Conservation (phyloP, 2,797 vertebrate genomes). For the Leucoraja ocellata region DNA sequence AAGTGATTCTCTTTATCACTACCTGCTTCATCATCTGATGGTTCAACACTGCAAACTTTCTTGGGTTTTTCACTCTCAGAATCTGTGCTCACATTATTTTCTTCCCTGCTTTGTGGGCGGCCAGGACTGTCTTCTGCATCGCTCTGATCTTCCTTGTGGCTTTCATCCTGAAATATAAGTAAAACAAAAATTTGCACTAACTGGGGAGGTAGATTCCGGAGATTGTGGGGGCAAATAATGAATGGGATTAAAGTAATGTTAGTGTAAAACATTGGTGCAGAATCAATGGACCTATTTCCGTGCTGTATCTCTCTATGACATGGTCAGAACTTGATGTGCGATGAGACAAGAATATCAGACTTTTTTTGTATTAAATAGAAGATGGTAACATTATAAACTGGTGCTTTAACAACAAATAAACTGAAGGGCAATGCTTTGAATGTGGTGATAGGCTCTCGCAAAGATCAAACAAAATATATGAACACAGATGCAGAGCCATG, state of each 20-base stretch:
- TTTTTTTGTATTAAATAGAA: too few species aligned
- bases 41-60: slow-evolving; percentile 37
- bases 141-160: slow-evolving; percentile 52
- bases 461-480: too few species aligned
- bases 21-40: slow-evolving; percentile 66
- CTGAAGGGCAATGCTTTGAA: not conserved
- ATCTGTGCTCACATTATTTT: slow-evolving; percentile 51
- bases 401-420: not conserved
- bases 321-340: not conserved
- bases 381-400: not conserved
- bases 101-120: slow-evolving; percentile 41
- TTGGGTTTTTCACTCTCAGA: slow-evolving; percentile 45
- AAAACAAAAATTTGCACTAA: slow-evolving; percentile 31
- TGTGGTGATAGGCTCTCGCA: not conserved
- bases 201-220: not conserved
- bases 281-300: too few species aligned
- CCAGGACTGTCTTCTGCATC: slow-evolving; percentile 58
- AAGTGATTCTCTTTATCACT: slow-evolving; percentile 56
- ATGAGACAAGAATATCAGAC: not conserved
- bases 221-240: too few species aligned
- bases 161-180: slow-evolving; percentile 67
- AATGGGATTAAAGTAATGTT: too few species aligned
- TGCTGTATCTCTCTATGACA: too few species aligned
- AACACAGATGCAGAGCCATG: too few species aligned
- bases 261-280: too few species aligned